Evolutionary conservation across 2,888 invertebrate genomes (phyloP), one percentile per base, ranked within the genome.

Genomic region (Xestobium rufovillosum): DNA sequence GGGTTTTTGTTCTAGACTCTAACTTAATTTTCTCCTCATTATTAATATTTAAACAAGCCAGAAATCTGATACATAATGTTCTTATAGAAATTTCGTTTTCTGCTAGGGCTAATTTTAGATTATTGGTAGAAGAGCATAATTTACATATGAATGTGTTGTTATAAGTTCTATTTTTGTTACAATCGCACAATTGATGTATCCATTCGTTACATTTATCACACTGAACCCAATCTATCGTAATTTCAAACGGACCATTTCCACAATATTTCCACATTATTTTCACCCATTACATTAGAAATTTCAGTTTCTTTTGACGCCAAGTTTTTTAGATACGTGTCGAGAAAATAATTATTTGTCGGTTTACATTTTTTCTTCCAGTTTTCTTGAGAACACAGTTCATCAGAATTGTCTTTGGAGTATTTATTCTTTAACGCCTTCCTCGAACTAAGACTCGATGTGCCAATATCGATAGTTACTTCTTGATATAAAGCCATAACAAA

Each of bases 361-460:
- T 19, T 19, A n/a, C n/a, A 19, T 19, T 19, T 19, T 19, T 19
- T 19, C 23, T 19, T 19, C 23, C 23, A 19, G 23, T 6, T 19
- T 19, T 19, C n/a, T 19, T 19, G 6, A 6, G 23, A 19, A n/a
- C 23, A 19, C 23, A n/a, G n/a, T n/a, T 19, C 23, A 8, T 19
- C 23, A n/a, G 23, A 19, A 19, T 19, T n/a, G 6, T n/a, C 23
- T 19, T 19, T 19, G 6, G 6, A 19, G n/a, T n/a, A n/a, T n/a
- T n/a, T n/a, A n/a, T n/a, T n/a, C n/a, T n/a, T n/a, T n/a, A n/a
- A n/a, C n/a, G n/a, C n/a, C n/a, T n/a, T n/a, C n/a, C n/a, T n/a
- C n/a, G n/a, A n/a, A n/a, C n/a, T n/a, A n/a, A n/a, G n/a, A n/a
- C n/a, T n/a, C n/a, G n/a, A n/a, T n/a, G n/a, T n/a, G n/a, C n/a